Evolutionary conservation across 2,888 invertebrate genomes (phyloP), one percentile per base, ranked within the genome.

Genomic region (Matsumyia berberina): DNA sequence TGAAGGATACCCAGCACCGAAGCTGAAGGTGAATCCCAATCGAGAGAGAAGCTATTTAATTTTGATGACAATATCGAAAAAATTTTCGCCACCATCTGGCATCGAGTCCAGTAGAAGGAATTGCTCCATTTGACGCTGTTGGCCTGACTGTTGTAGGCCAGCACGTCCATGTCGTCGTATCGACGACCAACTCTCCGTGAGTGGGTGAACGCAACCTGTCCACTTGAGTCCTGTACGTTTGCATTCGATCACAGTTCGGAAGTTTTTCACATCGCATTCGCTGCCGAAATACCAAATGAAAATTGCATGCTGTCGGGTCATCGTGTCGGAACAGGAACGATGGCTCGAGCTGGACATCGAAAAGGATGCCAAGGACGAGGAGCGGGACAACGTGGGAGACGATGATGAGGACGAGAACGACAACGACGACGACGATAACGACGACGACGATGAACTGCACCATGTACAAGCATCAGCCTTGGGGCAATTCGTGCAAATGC

Each of bases 261-360:
- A 90, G 76, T 87, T 87, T 86, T 88, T 87, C 83, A 86, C 87
- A 78, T 87, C 79, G 64, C 69, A 42, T 44, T 87, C 87, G 74
- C 60, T 82, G 46, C 88, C 88, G 76, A 89, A 88, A 85, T 91
- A 89, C 90, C 90, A 90, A 49, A 91, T 87, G 88, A 90, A 91
- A 81, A 90, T 88, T 86, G 89, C 89, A 87, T 88, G 87, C 87
- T 87, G 88, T 46, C 51, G 72, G 57, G 67, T 76, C 62, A 42
- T 17, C 51, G 78, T 62, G 79, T 83, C 69, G 49, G 83, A 73
- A 77, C 78, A 83, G 66, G 62, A 69, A 69, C 62, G 62, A 29
- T 62, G 73, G 60, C 82, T 83, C 42, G 78, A 67, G 35, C 62
- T 73, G 78, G 78, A 83, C 64, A 74, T 69, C 57, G 83, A 78